These are phyloP conservation scores for Eugnorisma glareosa DNA, from an alignment of 2,888 invertebrate species.

Conservation along the genomic window DNA sequence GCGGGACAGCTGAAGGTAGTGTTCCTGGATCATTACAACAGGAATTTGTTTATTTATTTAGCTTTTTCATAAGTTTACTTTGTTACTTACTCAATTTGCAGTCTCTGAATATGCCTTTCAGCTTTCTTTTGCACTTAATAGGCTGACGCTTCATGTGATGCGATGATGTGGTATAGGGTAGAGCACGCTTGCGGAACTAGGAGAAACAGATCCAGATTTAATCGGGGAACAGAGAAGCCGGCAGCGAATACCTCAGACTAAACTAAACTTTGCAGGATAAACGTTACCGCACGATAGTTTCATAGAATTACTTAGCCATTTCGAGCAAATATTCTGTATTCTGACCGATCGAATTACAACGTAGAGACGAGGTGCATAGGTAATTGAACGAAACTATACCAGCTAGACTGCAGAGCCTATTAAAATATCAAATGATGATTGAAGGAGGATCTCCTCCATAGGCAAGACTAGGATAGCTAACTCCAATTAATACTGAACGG, in stretches of 20 bases:
- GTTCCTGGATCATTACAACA: neutral
- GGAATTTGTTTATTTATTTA: neutral
- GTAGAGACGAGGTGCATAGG: neutral
- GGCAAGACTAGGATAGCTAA: neutral
- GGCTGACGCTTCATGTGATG: neutral
- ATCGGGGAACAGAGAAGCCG: neutral
- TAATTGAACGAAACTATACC: neutral
- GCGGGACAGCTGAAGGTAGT: neutral
- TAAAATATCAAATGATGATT: conserved; percentile 7
- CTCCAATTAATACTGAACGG: conserved; percentile 8
- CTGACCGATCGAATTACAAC: neutral
- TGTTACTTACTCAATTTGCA: neutral
- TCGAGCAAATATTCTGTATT: neutral
- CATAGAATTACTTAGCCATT: neutral
- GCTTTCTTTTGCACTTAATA: neutral
- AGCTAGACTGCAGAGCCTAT: neutral
- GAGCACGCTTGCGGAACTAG: neutral
- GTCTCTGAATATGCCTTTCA: too few species aligned
- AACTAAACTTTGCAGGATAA: neutral
- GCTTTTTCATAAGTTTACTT: neutral
- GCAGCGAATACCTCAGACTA: neutral
- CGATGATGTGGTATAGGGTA: neutral
- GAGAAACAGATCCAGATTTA: neutral
- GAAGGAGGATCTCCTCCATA: too few species aligned
- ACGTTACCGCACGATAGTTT: neutral